Conservation (phyloP, 2,797 vertebrate species). For the Micropoecilia bifurca region DNA sequence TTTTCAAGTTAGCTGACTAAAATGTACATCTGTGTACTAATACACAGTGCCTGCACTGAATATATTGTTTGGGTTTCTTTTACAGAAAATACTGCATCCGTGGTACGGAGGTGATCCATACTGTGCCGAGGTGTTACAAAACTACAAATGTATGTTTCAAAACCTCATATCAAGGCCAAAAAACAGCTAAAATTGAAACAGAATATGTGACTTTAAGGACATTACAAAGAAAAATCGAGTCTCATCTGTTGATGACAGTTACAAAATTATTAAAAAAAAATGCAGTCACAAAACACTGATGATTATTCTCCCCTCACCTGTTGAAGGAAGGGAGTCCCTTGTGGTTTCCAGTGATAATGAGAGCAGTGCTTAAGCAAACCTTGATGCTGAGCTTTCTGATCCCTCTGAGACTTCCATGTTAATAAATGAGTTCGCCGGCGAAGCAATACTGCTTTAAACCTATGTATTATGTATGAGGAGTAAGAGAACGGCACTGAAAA, state of each 20-base stretch:
- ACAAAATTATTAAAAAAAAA: slow-evolving; percentile 14
- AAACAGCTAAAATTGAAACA: not conserved
- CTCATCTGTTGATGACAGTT: not conserved
- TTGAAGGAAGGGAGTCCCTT: slow-evolving; percentile 59
- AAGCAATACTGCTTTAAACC: slow-evolving; percentile 81
- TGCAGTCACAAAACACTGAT: slow-evolving; percentile 31
- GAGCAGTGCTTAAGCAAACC: slow-evolving; percentile 57
- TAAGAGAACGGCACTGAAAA: slow-evolving; percentile 81
- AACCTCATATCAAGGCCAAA: too few species aligned
- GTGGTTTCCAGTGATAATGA: slow-evolving; percentile 56
- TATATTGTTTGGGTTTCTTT: not conserved
- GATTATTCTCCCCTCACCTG: slow-evolving; percentile 55
- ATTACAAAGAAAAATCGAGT: not conserved
- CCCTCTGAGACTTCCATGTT: slow-evolving; percentile 78
- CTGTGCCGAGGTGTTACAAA: not conserved
- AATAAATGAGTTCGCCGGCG: slow-evolving; percentile 82
- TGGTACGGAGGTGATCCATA: not conserved
- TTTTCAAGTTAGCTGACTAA: not conserved
- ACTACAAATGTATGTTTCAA: not conserved
- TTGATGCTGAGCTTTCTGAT: slow-evolving; percentile 73
- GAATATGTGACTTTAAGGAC: not conserved
- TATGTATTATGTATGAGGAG: slow-evolving; percentile 85
- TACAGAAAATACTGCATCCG: not conserved
- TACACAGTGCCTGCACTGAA: not conserved
- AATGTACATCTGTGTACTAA: not conserved